phyloP scores from a whole-genome alignment of 2,113 vertebrate genomes.

The Oreotrochilus melanogaster region DNA sequence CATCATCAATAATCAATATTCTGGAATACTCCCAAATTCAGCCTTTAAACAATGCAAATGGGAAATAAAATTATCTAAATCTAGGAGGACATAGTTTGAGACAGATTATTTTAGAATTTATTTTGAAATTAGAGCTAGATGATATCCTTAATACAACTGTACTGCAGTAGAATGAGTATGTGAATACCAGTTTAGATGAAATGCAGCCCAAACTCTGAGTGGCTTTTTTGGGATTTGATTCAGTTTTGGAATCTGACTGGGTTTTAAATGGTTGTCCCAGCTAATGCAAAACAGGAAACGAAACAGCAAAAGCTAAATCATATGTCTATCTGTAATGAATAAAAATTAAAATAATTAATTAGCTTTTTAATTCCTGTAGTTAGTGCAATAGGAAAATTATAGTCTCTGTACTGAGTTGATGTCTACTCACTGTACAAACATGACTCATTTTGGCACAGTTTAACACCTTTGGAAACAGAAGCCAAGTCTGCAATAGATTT shows the following conservation, averaged over 20 bases:
- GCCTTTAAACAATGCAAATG: not conserved
- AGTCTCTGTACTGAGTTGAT: not conserved
- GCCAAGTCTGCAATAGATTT: not conserved
- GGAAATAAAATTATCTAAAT: not conserved
- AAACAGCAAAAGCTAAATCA: not conserved
- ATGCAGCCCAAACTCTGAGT: not conserved
- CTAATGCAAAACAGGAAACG: not conserved
- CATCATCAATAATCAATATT: not conserved
- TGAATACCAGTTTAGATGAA: not conserved
- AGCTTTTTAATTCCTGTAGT: not conserved
- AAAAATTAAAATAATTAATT: not conserved
- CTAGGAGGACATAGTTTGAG: not conserved
- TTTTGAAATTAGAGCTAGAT: constrained; percentile 13
- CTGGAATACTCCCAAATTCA: not conserved
- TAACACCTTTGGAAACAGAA: not conserved
- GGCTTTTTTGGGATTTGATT: not conserved
- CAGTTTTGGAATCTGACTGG: not conserved
- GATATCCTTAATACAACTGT: not conserved
- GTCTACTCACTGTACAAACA: not conserved
- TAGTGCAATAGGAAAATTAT: not conserved
- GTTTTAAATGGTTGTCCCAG: not conserved
- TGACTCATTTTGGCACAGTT: not conserved
- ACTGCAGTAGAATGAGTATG: not conserved
- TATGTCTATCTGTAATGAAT: not conserved
- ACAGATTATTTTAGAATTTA: not conserved